phyloP scores from a whole-genome alignment of 2,113 vertebrate genomes.

The Macrotis lagotis region DNA sequence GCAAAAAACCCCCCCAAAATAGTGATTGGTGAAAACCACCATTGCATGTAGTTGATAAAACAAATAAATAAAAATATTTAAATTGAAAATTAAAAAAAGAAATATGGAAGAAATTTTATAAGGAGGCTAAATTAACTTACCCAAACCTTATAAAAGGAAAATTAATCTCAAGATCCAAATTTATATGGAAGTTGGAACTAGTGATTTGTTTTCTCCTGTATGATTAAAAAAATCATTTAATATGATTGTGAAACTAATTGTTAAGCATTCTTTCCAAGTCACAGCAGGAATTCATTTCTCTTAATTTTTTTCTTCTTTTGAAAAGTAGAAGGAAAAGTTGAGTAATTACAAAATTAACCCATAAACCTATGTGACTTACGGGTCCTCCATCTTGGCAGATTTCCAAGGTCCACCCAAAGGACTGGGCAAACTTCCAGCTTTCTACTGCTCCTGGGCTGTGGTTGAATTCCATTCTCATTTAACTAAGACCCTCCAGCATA shows the following conservation, averaged over 20 bases:
- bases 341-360: slow-evolving; percentile 74
- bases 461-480: slow-evolving; percentile 65
- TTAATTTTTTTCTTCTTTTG: slow-evolving; percentile 22
- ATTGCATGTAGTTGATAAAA: too few species aligned
- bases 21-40: too few species aligned
- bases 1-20: too few species aligned
- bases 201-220: background rate
- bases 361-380: slow-evolving; percentile 44
- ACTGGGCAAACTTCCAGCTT: slow-evolving; percentile 61
- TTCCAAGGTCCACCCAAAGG: slow-evolving; percentile 36
- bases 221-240: slow-evolving; percentile 10
- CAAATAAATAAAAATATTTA: too few species aligned
- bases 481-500: slow-evolving; percentile 52
- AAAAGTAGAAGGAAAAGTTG: slow-evolving; percentile 48
- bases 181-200: background rate
- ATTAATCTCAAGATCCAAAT: background rate
- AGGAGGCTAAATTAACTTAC: slow-evolving; percentile 16
- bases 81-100: background rate
- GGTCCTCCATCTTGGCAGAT: slow-evolving; percentile 51
- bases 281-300: slow-evolving; percentile 40
- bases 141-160: background rate
- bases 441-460: slow-evolving; percentile 54
- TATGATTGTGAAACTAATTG: slow-evolving; percentile 16
- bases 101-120: background rate
- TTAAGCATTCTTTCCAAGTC: slow-evolving; percentile 51